phyloP scores from a whole-genome alignment of 2,888 invertebrate species.

The Rapana venosa region DNA sequence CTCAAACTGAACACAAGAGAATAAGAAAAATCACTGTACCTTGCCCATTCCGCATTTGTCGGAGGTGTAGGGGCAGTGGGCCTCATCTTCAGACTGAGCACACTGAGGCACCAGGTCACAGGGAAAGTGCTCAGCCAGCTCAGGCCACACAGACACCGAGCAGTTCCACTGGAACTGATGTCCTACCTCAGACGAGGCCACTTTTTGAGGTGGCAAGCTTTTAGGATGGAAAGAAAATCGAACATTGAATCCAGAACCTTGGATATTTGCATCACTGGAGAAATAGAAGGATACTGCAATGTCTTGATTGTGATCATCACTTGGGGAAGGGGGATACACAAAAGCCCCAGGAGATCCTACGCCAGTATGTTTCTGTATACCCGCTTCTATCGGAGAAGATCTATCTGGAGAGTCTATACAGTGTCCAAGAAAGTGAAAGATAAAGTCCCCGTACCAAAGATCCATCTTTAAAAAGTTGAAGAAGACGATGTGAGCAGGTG shows the following conservation, averaged over 20 bases:
- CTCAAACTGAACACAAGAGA: too few species aligned
- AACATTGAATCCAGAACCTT: neutral
- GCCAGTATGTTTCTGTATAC: neutral
- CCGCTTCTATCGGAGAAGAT: neutral
- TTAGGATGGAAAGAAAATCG: neutral
- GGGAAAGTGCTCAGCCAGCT: neutral
- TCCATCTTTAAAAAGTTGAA: too few species aligned
- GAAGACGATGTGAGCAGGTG: too few species aligned
- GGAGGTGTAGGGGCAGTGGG: neutral
- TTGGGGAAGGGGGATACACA: neutral
- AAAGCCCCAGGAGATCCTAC: neutral
- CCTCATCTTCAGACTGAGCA: slow-evolving; percentile 5
- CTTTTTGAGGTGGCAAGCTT: neutral
- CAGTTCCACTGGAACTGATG: neutral
- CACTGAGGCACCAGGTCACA: slow-evolving; percentile 30
- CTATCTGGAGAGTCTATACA: neutral
- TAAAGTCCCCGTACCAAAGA: too few species aligned
- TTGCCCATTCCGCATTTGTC: neutral
- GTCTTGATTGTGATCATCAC: neutral
- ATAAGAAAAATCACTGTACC: neutral
- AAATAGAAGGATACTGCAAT: neutral
- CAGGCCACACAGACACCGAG: neutral
- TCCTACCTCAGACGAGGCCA: too few species aligned
- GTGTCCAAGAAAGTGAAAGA: too few species aligned
- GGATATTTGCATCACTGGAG: neutral